Base-by-base conservation (phyloP, 2,797 vertebrate species). In the Zalophus californianus region DNA sequence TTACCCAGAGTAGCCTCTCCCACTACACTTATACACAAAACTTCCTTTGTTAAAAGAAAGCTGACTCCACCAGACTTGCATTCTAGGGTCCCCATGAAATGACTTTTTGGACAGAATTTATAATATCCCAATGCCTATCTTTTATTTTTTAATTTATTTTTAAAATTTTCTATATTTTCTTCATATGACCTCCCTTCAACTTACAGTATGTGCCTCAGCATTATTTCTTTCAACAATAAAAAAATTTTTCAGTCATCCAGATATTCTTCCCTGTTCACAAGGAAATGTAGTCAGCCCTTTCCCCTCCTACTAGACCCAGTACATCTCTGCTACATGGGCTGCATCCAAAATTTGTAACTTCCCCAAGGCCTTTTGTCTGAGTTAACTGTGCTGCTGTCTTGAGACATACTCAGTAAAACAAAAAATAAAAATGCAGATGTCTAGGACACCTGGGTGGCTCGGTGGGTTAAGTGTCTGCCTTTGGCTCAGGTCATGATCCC, bases 1-100 rank as follows among this genome's bases (percentile, higher is more conserved):
- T 38, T 83, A 64, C 15, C 66, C 66, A 41, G 15, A 79, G 21
- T 3, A 44, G 44, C 27, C 13, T 68, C 25, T 86, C 32, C 32
- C 25, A 41, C 21, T 66, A 29, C 54, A 78, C 11, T 48, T 64
- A 79, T 2, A 72, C 4, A 64, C 27, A 92, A 73, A 85, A 72
- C 72, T 80, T 86, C 56, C 83, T 92, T 73, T 79, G 29, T 79
- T 89, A 89, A 91, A 96, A 96, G 89, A 38, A 89, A 21, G 44
- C 14, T 38, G 32, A 78, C 23, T 92, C n/a, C 78, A 85, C 68
- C 52, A 72, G 35, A 50, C 66, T 82, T 48, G 35, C 5, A 78
- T 27, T 82, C 58, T 82, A 90, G 62, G 15, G 44, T 64, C 13
- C 38, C 11, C 79, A 32, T n/a, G 13, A 60, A 90, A 72, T 58